phyloP scores from a whole-genome alignment of 2,113 vertebrate species.

The Calonectris borealis region DNA sequence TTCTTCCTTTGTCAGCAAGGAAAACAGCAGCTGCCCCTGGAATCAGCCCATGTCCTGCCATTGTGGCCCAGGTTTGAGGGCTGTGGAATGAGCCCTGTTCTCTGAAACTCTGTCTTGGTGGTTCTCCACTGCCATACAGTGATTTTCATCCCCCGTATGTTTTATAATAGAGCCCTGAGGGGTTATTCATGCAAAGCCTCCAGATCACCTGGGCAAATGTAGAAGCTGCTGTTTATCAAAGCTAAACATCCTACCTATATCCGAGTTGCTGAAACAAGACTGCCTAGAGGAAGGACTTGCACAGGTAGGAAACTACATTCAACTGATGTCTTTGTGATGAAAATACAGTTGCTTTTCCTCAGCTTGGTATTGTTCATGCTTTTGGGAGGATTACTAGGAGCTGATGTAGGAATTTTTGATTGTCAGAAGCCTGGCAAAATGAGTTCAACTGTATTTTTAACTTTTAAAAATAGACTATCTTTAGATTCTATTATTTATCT shows the following conservation, averaged over 20 bases:
- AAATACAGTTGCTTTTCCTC: background rate
- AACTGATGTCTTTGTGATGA: background rate
- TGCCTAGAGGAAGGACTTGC: background rate
- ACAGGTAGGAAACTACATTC: background rate
- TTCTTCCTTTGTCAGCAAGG: background rate
- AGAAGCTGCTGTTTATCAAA: background rate
- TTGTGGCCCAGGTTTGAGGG: background rate
- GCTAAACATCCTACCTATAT: background rate
- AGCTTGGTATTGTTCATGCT: background rate
- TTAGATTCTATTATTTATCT: background rate
- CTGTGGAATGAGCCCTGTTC: background rate
- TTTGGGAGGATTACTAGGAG: background rate
- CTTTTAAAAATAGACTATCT: background rate
- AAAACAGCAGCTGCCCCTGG: background rate
- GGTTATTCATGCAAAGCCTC: background rate
- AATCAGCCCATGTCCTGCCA: background rate
- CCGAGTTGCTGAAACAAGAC: background rate
- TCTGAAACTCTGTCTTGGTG: too few species aligned
- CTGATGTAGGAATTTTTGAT: background rate
- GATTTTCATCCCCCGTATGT: too few species aligned
- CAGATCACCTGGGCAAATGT: background rate
- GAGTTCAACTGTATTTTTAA: background rate
- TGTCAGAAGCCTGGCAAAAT: background rate
- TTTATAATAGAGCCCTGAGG: background rate
- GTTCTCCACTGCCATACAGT: fast-evolving